Evolutionary conservation across 2,113 vertebrate species (phyloP), one percentile per base, ranked within the genome.

Genomic region (Smithornis capensis): DNA sequence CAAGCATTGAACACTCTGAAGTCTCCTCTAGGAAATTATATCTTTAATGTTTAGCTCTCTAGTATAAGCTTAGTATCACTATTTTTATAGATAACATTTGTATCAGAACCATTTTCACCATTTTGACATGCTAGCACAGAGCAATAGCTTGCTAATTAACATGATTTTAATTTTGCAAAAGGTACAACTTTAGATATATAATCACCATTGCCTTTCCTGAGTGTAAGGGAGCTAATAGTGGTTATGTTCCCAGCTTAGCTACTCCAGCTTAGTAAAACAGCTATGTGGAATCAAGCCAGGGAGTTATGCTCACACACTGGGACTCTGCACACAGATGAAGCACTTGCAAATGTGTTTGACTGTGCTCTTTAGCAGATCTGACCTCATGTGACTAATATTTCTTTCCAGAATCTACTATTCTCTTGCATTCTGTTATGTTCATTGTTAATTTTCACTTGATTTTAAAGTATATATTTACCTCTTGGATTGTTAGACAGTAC

Each of bases 401-500:
- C 55, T 90, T 94, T 67, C 59, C 47, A 88, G 50, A 94, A 76
- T 33, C n/a, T 80, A 50, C 8, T 83, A 37, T 69, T 83, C 6
- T 83, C 25, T 77, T 11, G 1, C 56, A 64, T 60, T 78, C 45
- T 87, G 17, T 64, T 70, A 83, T 38, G 55, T 83, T 83, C 45
- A 86, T 6, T 45, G 28, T 69, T 89, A 87, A 83, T 85, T 93
- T 94, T 90, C 31, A n/a, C 63, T 69, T 65, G 28, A 73, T 89
- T 90, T 93, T 79, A 44, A 75, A 87, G 45, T 87, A 78, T 50
- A 90, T 83, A 86, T 78, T 78, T 92, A 42, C 38, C 76, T 82
- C 53, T 68, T 90, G 37, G 59, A 74, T 53, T 76, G 59, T 74
- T 92, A 76, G 67, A 21, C 55, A 80, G 38, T 65, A 50, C 64